A percentile compares a stretch with the other conserved stretches of the same genome.
Evolutionary conservation across 2,113 vertebrate genomes (phyloP).

Genomic region (Gyps fulvus): DNA sequence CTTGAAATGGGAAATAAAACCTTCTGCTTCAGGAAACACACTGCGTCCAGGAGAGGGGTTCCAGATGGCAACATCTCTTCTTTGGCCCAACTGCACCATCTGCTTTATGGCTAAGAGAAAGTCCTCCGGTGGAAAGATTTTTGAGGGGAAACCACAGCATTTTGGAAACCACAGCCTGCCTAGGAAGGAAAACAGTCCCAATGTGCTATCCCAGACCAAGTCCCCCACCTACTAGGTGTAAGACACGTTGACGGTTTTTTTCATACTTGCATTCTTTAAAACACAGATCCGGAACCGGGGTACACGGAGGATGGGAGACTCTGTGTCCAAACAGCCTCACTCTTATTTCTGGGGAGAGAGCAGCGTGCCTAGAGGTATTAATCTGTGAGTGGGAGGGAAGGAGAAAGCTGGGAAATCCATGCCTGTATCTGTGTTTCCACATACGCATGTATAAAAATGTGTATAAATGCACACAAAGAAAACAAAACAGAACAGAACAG

Average conservation of each 20-base stretch:
- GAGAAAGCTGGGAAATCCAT: not conserved
- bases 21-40: not conserved
- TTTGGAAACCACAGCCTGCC: not conserved
- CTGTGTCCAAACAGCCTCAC: not conserved
- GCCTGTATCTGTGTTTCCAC: not conserved
- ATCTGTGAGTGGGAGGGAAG: not conserved
- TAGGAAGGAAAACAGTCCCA: not conserved
- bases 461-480: not conserved
- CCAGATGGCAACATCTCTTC: not conserved
- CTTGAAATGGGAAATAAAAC: not conserved
- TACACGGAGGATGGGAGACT: not conserved
- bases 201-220: not conserved
- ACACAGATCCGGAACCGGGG: not conserved
- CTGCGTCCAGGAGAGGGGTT: not conserved
- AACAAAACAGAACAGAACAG: not conserved
- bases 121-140: not conserved
- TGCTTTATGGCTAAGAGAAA: not conserved
- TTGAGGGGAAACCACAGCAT: not conserved
- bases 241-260: not conserved
- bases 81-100: not conserved
- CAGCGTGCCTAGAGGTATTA: not conserved
- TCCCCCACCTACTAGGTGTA: not conserved
- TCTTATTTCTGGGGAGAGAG: not conserved
- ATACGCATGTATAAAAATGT: not conserved
- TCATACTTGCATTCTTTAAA: not conserved